Evolutionary conservation across 2,888 invertebrate genomes (phyloP), one percentile per base, ranked within the genome.

Genomic region (Rotaria sp.): DNA sequence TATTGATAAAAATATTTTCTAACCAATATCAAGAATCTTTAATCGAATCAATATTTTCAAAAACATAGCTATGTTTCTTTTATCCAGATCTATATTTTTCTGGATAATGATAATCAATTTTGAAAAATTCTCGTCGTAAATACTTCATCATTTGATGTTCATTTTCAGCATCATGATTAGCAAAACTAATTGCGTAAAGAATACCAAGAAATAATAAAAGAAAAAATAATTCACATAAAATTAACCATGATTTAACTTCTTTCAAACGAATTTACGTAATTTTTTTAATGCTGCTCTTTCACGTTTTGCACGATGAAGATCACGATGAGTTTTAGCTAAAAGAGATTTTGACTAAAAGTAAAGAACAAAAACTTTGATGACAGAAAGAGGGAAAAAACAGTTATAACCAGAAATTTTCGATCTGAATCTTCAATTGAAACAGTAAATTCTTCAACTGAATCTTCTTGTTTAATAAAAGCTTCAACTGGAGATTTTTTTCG

Each of bases 191-290:
- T 26, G 92, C 89, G 85, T 91, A 89, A 26, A 92, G 89, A 41
- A 92, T 89, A 90, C 90, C 91, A 38, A 92, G 88, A 89, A 92
- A 92, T 88, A 92, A 88, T 21, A 90, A 88, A 88, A 92, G 92
- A 86, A 91, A 89, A 59, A 90, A 86, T 24, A 92, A 91, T 88
- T 92, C 92, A 84, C 91, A 88, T 26, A 92, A 87, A 50, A 92
- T 89, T 13, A 89, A 89, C 88, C 90, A 91, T 92, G 92, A 92
- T 88, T 92, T 90, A 26, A 92, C 89, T 88, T 92, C 92, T 86
- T 92, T 92, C 87, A 91, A 85, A 21, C 92, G 88, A 59, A 89
- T 88, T 74, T 88, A 84, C 91, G 88, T 7, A 90, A 90, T 85
- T 89, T 88, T 87, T 91, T 90, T 86, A 92, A 88, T 8, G 88